Evolutionary conservation across 2,888 invertebrate species (phyloP).

Genomic region (Drosophila atroscutellata): DNA sequence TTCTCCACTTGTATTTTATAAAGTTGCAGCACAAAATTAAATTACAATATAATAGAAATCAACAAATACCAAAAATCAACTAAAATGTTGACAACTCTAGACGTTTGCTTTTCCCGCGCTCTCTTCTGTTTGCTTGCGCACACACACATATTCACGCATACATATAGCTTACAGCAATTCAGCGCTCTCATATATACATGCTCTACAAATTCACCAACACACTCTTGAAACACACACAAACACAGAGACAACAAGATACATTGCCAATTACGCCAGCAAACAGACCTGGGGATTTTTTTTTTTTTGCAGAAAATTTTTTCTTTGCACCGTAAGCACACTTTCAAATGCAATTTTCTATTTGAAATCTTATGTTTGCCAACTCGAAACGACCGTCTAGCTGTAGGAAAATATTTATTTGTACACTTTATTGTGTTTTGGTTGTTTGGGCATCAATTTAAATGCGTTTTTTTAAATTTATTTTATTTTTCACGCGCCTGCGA

Average conservation of each 20-base stretch:
- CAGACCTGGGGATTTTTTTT: conserved; percentile 83
- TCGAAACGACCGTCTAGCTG: conserved; percentile 50
- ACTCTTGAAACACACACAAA: conserved; percentile 35
- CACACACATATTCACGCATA: conserved; percentile 37
- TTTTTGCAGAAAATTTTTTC: conserved; percentile 65
- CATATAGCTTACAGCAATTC: conserved; percentile 32
- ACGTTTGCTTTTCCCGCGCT: conserved; percentile 51
- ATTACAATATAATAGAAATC: background rate
- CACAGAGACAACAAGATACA: conserved; percentile 50
- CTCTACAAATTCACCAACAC: conserved; percentile 33
- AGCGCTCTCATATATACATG: conserved; percentile 53
- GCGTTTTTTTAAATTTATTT: conserved; percentile 57
- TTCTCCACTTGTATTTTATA: background rate
- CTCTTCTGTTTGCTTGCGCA: conserved; percentile 43
- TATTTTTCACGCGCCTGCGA: conserved; percentile 82
- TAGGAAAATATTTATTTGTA: conserved; percentile 54
- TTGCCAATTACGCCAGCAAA: conserved; percentile 72
- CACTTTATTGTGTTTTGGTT: conserved; percentile 68
- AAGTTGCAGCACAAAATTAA: background rate
- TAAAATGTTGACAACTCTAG: conserved; percentile 55
- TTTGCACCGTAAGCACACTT: conserved; percentile 68
- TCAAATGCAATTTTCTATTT: conserved; percentile 65
- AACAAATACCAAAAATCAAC: conserved; percentile 1
- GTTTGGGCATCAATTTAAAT: conserved; percentile 66
- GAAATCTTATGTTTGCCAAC: conserved; percentile 56